These are phyloP conservation scores for Tragelaphus buxtoni DNA, from an alignment of 2,113 vertebrate genomes.

Conservation along the genomic window DNA sequence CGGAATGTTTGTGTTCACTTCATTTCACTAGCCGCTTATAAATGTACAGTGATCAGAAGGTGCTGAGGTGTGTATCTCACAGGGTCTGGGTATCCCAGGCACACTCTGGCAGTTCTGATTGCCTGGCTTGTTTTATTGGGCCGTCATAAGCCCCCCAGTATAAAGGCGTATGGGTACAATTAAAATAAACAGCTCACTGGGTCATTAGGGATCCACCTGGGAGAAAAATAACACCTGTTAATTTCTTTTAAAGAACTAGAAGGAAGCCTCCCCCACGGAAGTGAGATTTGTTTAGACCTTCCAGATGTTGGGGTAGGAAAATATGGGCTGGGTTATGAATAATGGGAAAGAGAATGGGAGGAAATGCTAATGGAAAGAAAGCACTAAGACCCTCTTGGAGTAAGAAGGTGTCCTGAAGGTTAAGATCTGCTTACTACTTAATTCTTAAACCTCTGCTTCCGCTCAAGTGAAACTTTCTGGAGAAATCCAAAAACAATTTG, in stretches of 20 bases:
- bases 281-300: neutral
- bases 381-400: neutral
- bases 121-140: neutral
- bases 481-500: neutral
- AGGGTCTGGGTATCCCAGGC: neutral
- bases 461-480: neutral
- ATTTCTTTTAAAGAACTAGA: neutral
- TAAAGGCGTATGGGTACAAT: neutral
- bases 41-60: neutral
- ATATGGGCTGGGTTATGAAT: neutral
- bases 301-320: neutral
- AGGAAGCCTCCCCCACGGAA: constrained; percentile 7
- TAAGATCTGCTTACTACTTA: neutral
- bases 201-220: neutral
- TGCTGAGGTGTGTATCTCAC: neutral
- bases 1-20: neutral
- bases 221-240: constrained; percentile 28
- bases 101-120: neutral
- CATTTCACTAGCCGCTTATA: neutral
- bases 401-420: constrained; percentile 8
- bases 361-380: constrained; percentile 51
- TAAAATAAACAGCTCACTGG: neutral
- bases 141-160: neutral
- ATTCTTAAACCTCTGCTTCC: neutral
- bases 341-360: constrained; percentile 34